Base-by-base conservation (phyloP, 2,888 invertebrate genomes). In the Luperina nickerlii region DNA sequence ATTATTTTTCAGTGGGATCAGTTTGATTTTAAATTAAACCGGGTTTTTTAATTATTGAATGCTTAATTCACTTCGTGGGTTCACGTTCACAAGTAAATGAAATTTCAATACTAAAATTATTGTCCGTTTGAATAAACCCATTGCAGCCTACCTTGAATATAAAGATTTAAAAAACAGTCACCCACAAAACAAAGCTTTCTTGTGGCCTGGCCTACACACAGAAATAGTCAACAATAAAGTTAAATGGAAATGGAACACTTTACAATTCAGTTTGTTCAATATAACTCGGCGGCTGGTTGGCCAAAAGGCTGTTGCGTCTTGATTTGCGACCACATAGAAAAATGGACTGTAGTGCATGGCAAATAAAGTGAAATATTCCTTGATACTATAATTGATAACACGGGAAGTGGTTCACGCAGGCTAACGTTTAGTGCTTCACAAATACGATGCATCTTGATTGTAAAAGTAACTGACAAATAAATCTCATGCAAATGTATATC, bases 191-290 rank as follows among this genome's bases (percentile, higher is more conserved):
- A 27, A 45, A 42, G 13, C 13, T 9, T 38, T 54, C 8, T 27
- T 54, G 27, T n/a, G 9, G 15, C 6, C 18, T n/a, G 9, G 15
- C 6, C 18, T 54, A 15, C 70, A n/a, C 5, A 38, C 32, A 32
- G 24, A 80, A 48, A 45, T n/a, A 45, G 20, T 45, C 32, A 18
- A 32, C 20, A 15, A n/a, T n/a, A 20, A 32, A 78, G 27, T 51
- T 66, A 32, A 57, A 79, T 78, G 45, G n/a, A 80, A 80, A 70
- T 80, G 18, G 38, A 32, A 42, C n/a, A 63, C 18, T 57, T 66
- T 48, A 72, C 18, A 63, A 63, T 81, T 72, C 32, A 73, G 32
- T 65, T 73, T 81, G 18, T 81, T 54, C n/a, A 74, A 73, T 24
- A 51, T n/a, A 76, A 32, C 48, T 74, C 81, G 27, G n/a, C n/a